These are phyloP conservation scores for Pteruthius melanotis DNA, from an alignment of 2,113 vertebrate genomes.

Conservation along the genomic window DNA sequence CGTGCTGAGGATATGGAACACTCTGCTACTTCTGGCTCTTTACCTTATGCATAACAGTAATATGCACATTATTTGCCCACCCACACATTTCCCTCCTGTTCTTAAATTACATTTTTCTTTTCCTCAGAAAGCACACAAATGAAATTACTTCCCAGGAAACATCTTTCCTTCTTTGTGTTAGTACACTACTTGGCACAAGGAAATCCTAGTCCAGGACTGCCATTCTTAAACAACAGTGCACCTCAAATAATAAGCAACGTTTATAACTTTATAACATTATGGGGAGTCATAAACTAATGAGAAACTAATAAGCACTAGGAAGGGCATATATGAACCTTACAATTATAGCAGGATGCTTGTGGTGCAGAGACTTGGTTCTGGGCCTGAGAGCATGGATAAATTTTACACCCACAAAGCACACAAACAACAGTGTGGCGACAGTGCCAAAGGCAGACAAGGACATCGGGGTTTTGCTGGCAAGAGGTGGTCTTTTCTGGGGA, in stretches of 20 bases:
- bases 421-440: neutral
- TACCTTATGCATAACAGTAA: neutral
- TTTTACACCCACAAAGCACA: neutral
- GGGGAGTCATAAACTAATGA: neutral
- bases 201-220: neutral
- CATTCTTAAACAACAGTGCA: neutral
- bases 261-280: neutral
- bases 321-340: neutral
- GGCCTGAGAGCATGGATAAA: neutral
- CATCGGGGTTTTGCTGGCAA: neutral
- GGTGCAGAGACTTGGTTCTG: neutral
- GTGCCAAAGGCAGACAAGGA: neutral
- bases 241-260: neutral
- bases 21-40: neutral
- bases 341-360: neutral
- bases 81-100: neutral
- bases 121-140: neutral
- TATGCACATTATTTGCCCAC: neutral
- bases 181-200: neutral
- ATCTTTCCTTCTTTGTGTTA: neutral
- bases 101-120: slow-evolving; percentile 3
- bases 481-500: neutral
- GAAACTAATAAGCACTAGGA: neutral
- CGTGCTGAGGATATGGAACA: neutral
- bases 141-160: neutral